phyloP scores from a whole-genome alignment of 2,797 vertebrate genomes.

The Tapera naevia region DNA sequence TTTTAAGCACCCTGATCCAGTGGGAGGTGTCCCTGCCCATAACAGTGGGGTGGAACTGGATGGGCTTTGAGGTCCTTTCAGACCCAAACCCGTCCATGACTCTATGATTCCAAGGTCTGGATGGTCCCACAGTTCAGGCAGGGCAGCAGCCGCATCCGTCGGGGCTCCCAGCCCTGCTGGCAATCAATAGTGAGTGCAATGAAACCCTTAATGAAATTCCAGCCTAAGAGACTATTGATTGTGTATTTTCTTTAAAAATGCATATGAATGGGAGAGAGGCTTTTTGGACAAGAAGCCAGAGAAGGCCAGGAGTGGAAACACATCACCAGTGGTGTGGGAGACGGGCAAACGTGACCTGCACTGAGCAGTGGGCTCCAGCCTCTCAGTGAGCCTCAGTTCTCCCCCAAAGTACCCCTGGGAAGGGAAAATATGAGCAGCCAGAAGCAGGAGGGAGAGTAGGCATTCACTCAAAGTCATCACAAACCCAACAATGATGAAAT shows the following conservation, averaged over 20 bases:
- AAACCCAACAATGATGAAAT: background rate
- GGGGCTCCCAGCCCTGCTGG: background rate
- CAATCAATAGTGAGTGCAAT: constrained; percentile 30
- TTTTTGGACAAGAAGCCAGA: background rate
- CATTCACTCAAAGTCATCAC: background rate
- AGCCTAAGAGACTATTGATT: constrained; percentile 59
- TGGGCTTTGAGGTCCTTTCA: too few species aligned
- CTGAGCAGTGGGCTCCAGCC: background rate
- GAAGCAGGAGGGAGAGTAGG: background rate
- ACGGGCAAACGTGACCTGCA: fast-evolving
- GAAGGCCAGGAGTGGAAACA: background rate
- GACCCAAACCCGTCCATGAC: too few species aligned
- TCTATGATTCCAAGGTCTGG: background rate
- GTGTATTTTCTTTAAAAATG: constrained; percentile 50
- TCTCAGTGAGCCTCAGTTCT: background rate
- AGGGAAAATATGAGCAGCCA: background rate
- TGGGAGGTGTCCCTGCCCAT: too few species aligned
- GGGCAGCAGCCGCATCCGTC: background rate
- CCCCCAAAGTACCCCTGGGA: background rate
- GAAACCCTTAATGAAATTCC: constrained; percentile 67
- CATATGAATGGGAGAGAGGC: constrained; percentile 57
- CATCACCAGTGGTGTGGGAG: background rate
- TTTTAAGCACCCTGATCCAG: too few species aligned
- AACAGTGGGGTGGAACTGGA: too few species aligned
- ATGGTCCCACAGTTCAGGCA: background rate